Percentiles rank a stretch among this genome's conserved stretches.
phyloP scores from a whole-genome alignment of 2,888 invertebrate species.

The Elegia similella region DNA sequence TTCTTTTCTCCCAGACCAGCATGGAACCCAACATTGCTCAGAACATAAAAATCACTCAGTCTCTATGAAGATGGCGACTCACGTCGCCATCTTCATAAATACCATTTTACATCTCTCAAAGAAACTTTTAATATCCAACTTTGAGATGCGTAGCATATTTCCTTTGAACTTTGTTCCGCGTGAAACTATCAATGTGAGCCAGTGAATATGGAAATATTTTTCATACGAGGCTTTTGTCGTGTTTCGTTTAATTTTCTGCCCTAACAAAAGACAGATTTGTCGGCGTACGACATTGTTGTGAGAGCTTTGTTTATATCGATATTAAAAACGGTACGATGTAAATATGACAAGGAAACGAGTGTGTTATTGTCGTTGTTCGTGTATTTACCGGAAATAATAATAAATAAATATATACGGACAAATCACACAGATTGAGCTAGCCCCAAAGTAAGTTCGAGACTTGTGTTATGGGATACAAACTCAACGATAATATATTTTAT shows the following conservation, averaged over 20 bases:
- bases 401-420: too few species aligned
- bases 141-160: conserved; percentile 30
- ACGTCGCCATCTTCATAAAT: too few species aligned
- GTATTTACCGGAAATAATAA: too few species aligned
- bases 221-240: not conserved
- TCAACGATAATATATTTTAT: too few species aligned
- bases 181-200: conserved; percentile 25
- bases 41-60: too few species aligned
- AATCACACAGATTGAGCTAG: too few species aligned
- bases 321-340: not conserved
- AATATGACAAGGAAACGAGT: not conserved
- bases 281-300: not conserved
- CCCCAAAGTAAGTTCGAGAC: too few species aligned
- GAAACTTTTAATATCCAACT: conserved; percentile 41
- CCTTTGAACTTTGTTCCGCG: conserved; percentile 36
- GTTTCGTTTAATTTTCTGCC: conserved; percentile 4
- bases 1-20: too few species aligned
- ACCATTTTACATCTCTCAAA: conserved; percentile 19
- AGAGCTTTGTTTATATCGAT: not conserved
- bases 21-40: too few species aligned
- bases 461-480: too few species aligned
- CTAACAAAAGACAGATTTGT: not conserved
- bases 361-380: too few species aligned
- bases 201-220: conserved; percentile 10
- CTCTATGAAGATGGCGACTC: too few species aligned